These are phyloP conservation scores for Pica pica DNA, from an alignment of 2,113 vertebrate genomes.

Conservation along the genomic window DNA sequence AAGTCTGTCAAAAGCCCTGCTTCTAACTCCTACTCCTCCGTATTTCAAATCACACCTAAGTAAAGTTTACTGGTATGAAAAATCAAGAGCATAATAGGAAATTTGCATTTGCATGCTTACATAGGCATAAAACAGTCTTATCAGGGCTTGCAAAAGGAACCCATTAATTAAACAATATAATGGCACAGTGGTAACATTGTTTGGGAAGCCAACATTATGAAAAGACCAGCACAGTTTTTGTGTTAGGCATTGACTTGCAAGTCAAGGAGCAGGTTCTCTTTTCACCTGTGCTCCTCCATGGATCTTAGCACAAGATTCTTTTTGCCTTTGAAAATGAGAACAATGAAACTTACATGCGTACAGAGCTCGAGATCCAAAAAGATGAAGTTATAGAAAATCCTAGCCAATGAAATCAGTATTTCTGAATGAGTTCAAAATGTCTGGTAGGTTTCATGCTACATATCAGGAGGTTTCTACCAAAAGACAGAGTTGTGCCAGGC, in stretches of 20 bases:
- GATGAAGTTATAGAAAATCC: neutral
- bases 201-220: neutral
- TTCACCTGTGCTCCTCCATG: accelerated
- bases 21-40: neutral
- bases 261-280: neutral
- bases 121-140: neutral
- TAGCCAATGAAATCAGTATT: neutral
- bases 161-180: neutral
- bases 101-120: neutral
- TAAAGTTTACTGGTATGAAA: neutral
- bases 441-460: neutral
- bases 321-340: neutral
- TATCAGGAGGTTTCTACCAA: neutral
- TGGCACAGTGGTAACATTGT: neutral
- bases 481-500: neutral
- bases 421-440: neutral
- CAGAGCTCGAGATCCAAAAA: neutral
- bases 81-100: neutral
- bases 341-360: neutral
- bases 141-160: neutral
- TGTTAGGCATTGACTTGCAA: neutral
- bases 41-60: neutral
- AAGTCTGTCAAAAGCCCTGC: neutral
- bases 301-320: neutral
- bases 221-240: neutral